Conservation (phyloP, 2,113 vertebrate species). For the Saguinus midas region DNA sequence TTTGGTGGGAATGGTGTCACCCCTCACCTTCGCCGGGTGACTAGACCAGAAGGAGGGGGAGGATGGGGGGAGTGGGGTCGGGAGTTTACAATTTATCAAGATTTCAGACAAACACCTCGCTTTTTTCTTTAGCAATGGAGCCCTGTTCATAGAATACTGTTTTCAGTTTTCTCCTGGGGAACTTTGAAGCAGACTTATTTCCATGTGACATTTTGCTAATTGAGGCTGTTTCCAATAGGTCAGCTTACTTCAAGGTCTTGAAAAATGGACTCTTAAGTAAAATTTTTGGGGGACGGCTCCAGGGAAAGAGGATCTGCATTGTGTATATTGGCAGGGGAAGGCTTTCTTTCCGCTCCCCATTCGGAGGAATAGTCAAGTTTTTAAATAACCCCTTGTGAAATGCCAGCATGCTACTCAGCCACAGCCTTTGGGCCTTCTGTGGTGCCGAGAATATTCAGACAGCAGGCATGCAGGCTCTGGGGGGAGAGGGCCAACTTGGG, state of each 20-base stretch:
- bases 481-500: neutral
- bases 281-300: neutral
- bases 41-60: neutral
- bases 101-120: neutral
- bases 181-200: constrained; percentile 21
- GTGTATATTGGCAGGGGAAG: neutral
- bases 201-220: neutral
- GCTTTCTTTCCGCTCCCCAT: neutral
- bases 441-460: neutral
- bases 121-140: neutral
- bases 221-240: neutral
- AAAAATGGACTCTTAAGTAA: neutral
- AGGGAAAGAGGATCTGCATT: neutral
- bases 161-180: constrained; percentile 22
- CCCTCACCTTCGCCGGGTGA: neutral
- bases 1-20: fast-evolving
- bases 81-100: neutral
- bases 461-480: too few relatives aligned
- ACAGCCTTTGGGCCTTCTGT: neutral
- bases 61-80: too few relatives aligned
- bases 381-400: neutral
- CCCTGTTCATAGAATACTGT: neutral
- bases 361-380: neutral
- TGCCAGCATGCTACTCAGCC: neutral
- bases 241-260: constrained; percentile 27